These are phyloP conservation scores for Holothuria leucospilota DNA, from an alignment of 53 echinoderm and acorn worm genomes.

Conservation along the genomic window DNA sequence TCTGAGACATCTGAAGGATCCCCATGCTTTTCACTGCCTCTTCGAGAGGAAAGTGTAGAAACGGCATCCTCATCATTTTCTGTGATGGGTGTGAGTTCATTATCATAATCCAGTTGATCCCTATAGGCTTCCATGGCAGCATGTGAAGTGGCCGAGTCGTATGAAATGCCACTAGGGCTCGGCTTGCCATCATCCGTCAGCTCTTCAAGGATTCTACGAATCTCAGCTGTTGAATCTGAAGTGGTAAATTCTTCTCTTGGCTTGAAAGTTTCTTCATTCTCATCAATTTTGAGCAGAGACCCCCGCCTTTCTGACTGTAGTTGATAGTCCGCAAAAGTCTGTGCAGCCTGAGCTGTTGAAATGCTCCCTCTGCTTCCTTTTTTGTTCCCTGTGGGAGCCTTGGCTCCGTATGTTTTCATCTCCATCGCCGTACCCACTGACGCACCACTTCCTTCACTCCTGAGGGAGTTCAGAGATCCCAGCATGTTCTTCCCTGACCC, in stretches of 20 bases:
- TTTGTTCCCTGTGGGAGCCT: neutral
- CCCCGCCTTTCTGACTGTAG: conserved; percentile 5
- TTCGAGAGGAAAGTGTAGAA: conserved; percentile 65
- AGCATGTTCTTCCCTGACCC: conserved; percentile 21
- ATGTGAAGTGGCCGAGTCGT: conserved; percentile 12
- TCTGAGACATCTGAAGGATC: conserved; percentile 10
- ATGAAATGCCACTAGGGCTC: conserved; percentile 1
- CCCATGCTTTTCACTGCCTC: conserved; percentile 59
- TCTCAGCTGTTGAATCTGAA: conserved; percentile 26
- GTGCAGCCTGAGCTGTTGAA: conserved; percentile 29
- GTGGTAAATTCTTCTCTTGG: neutral
- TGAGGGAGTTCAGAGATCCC: conserved; percentile 27
- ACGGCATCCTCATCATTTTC: conserved; percentile 67
- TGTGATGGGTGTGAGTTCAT: conserved; percentile 78
- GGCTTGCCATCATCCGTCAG: conserved; percentile 37
- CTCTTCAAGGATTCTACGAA: conserved; percentile 27
- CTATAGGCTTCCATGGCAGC: conserved; percentile 41
- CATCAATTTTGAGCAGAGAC: conserved; percentile 26
- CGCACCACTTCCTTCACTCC: conserved; percentile 30
- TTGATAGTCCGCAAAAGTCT: conserved; percentile 32
- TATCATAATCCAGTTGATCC: conserved; percentile 76
- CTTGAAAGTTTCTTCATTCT: conserved; percentile 10
- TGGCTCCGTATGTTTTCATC: neutral
- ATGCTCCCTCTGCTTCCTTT: neutral
- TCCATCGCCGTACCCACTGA: neutral